phyloP scores from a whole-genome alignment of 2,113 vertebrate genomes.

The Apus apus region DNA sequence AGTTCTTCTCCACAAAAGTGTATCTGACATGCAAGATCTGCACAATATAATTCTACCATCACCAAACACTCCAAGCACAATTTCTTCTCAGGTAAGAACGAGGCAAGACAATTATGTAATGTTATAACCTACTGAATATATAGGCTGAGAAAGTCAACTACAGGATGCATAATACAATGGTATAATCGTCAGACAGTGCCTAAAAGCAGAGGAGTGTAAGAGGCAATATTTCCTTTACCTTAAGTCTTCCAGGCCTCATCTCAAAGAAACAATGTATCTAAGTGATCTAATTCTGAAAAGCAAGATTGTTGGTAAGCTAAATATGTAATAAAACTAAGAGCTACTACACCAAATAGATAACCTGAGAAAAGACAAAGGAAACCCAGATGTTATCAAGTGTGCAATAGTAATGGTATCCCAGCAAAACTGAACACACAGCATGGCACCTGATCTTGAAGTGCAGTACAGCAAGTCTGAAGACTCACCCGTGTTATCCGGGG shows the following conservation, averaged over 20 bases:
- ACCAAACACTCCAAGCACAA: not conserved
- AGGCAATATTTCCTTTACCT: not conserved
- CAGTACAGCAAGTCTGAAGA: not conserved
- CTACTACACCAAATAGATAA: not conserved
- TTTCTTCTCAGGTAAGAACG: not conserved
- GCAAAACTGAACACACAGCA: not conserved
- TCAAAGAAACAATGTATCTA: not conserved
- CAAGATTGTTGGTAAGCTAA: not conserved
- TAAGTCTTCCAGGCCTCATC: not conserved
- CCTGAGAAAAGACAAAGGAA: not conserved
- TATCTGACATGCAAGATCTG: not conserved
- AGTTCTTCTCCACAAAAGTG: not conserved
- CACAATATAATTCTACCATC: not conserved
- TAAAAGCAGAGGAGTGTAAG: not conserved
- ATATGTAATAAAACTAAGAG: not conserved
- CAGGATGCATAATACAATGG: not conserved
- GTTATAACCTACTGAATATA: not conserved
- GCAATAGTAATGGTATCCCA: not conserved
- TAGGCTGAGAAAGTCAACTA: not conserved
- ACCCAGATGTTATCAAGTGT: not conserved
- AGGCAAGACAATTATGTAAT: not conserved
- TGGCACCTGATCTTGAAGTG: rapidly evolving
- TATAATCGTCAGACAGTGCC: not conserved
- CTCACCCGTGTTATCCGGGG: rapidly evolving
- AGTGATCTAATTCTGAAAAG: not conserved